Evolutionary conservation across 2,113 vertebrate species (phyloP), one percentile per base, ranked within the genome.

Genomic region (Phalacrocorax brasilianus): DNA sequence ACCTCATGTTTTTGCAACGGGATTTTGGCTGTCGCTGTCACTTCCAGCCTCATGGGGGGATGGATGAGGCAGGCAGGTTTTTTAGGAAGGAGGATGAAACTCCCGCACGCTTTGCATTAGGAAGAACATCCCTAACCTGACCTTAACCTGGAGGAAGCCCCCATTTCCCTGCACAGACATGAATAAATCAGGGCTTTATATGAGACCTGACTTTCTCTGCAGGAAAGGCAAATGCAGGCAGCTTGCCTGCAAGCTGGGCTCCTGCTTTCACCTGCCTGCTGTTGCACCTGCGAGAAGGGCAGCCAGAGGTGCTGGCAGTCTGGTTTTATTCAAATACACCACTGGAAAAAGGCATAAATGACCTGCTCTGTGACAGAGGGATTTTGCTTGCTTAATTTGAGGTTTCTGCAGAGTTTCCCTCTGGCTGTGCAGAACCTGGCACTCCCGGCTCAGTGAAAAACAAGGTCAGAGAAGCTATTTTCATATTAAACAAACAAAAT

Each of bases 381-480:
- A 13, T 42, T 93, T 87, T 38, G 66, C 55, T n/a, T 45, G 77
- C 66, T 85, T 79, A 23, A 47, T 79, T n/a, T 62, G 81, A 89
- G 45, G 71, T 26, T 66, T 71, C 66, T 72, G 65, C 35, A 44
- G 77, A 63, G 13, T 19, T 84, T 38, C 45, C 74, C 58, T 78
- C 40, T 4, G 76, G 73, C 65, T 75, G 53, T 5, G 89, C 53
- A 79, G 70, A 61, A 52, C 9, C 42, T 33, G 28, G 59, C 7
- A 2, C 55, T 89, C 44, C 56, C 5, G 11, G 56, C 89, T 33
- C 40, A 6, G 30, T 30, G 33, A 40, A 45, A 91, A 82, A 52
- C 33, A 68, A 85, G 85, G 78, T 88, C 85, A 95, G 17, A 8
- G 55, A 12, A 86, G 78, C 14, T 94, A 47, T 91, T 97, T 93